Conservation (phyloP, 2,888 invertebrate genomes). For the Seira musarum region DNA sequence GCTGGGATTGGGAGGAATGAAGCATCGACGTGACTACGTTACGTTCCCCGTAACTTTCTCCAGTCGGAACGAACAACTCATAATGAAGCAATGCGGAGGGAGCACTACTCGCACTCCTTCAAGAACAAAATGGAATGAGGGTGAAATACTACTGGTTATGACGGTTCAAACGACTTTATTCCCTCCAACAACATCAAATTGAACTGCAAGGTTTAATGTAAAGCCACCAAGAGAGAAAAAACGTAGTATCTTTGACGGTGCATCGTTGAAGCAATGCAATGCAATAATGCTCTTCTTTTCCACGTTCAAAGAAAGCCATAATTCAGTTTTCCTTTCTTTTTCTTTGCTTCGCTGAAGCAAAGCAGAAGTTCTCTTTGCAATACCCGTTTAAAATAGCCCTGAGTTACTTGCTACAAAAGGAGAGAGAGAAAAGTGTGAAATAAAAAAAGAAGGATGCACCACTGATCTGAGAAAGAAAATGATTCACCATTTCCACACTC, state of each 20-base stretch:
- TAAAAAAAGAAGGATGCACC: slow-evolving; percentile 29
- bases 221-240: not conserved
- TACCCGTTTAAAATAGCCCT: not conserved
- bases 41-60: slow-evolving; percentile 2
- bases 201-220: not conserved
- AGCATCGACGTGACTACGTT: slow-evolving; percentile 16
- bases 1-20: not conserved
- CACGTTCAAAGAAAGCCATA: slow-evolving; percentile 1
- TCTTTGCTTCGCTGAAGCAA: slow-evolving; percentile 20
- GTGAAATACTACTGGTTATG: not conserved
- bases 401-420: not conserved
- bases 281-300: not conserved
- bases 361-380: slow-evolving; percentile 35
- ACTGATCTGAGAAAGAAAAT: slow-evolving; percentile 20
- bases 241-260: not conserved
- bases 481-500: slow-evolving; percentile 9
- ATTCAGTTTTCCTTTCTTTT: slow-evolving; percentile 12
- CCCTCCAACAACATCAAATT: slow-evolving; percentile 12
- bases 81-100: slow-evolving; percentile 14
- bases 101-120: not conserved
- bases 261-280: not conserved
- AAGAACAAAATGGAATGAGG: not conserved
- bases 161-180: slow-evolving; percentile 13
- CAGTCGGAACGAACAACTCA: not conserved
- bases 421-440: slow-evolving; percentile 17